Base-by-base conservation (phyloP, 2,888 invertebrate species). In the Cancer borealis region DNA sequence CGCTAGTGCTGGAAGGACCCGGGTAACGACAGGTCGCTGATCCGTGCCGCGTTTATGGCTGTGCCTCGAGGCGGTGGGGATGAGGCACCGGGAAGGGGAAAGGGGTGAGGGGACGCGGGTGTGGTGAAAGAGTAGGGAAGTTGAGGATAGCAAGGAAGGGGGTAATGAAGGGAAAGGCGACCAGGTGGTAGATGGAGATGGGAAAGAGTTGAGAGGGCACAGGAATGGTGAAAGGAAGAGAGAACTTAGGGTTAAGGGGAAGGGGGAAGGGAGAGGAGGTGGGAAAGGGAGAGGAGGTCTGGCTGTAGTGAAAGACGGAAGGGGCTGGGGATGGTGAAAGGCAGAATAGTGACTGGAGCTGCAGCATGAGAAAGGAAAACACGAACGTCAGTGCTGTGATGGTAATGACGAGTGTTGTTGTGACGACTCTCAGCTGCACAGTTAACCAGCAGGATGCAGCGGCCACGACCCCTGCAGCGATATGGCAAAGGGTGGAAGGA, bases 1-100 rank as follows among this genome's bases (percentile, higher is more conserved):
- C 79, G 79, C 79, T 21, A 30, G 79, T 30, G 79, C 30, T 79
- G 79, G 30, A 79, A 30, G 79, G 79, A 79, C 30, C 79, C 79
- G 30, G 79, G 79, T 79, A 79, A 79, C 79, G 79, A 79, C 79
- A 79, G 79, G 79, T 79, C 79, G 79, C 79, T 79, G 79, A 79
- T 79, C 79, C 79, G 79, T 79, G 26, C 79, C 30, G 79, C 30
- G 79, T 26, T 79, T 79, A 79, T 79, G 30, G 79, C 79, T 14
- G 21, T 79, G 79, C 79, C 30, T 10, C 14, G 30, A 30, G 79
- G 10, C 2, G 79, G 30, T 21, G 66, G 30, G 79, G 30, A 79
- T 4, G 30, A 30, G 10, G 30, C 30, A 30, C 26, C n/a, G 8
- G 79, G 79, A 21, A 66, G 66, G 66, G 66, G n/a, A 66, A 66